Evolutionary conservation across 2,888 invertebrate species (phyloP).

Genomic region (Diplazon laetatorius): DNA sequence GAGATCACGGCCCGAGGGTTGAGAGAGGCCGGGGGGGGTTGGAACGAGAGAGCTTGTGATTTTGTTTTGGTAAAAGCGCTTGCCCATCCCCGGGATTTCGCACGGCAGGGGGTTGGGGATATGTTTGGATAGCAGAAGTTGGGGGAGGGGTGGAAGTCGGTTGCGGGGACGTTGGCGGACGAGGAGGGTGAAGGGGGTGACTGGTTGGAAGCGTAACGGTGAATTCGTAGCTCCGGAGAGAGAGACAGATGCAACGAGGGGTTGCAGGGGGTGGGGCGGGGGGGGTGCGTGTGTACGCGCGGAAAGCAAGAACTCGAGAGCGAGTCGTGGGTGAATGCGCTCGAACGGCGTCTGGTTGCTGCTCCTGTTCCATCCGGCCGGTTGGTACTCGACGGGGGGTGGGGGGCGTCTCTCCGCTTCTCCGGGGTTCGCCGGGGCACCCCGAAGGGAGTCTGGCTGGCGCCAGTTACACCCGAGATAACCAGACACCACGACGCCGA

Average conservation of each 20-base stretch:
- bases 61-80: constrained; percentile 34
- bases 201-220: constrained; percentile 21
- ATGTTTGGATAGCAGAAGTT: constrained; percentile 32
- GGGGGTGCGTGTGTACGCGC: constrained; percentile 14
- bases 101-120: constrained; percentile 6
- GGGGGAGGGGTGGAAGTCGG: neutral
- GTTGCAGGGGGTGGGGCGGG: neutral
- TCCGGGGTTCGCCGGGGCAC: constrained; percentile 15
- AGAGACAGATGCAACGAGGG: too few relatives aligned
- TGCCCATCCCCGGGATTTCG: neutral
- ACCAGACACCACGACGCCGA: constrained; percentile 75
- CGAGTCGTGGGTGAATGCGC: constrained; percentile 64
- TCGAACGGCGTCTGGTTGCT: constrained; percentile 53
- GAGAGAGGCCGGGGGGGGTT: too few relatives aligned
- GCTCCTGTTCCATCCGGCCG: constrained; percentile 22
- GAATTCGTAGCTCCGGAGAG: constrained; percentile 24
- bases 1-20: constrained; percentile 19
- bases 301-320: constrained; percentile 7
- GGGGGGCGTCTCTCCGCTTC: neutral
- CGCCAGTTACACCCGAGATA: constrained; percentile 73
- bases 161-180: neutral
- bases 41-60: constrained; percentile 31
- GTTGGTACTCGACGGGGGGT: too few relatives aligned
- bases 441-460: constrained; percentile 71
- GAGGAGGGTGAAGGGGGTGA: neutral